Evolutionary conservation across 2,888 invertebrate genomes (phyloP).

Genomic region (Parasteatoda lunata): DNA sequence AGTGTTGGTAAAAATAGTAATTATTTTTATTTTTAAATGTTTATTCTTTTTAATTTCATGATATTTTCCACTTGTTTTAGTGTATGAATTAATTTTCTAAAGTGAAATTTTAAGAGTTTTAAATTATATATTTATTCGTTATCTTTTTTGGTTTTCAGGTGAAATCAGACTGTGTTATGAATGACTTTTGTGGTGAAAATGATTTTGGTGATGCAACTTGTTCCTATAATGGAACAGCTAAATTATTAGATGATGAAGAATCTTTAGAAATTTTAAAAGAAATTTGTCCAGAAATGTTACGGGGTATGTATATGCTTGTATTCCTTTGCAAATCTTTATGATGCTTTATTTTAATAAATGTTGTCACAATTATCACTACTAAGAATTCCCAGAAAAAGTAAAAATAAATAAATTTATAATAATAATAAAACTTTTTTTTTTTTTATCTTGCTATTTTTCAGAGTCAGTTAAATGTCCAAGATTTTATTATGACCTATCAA

Average conservation of each 20-base stretch:
- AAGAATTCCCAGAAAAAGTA: no score
- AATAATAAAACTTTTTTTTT: no score
- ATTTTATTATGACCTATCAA: no score
- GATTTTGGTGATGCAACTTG: conserved; percentile 67
- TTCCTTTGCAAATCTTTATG: no score
- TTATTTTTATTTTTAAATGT: background rate
- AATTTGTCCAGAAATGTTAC: conserved; percentile 67
- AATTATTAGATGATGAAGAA: conserved; percentile 60
- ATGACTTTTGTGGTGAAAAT: conserved; percentile 65
- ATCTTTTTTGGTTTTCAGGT: conserved; percentile 27
- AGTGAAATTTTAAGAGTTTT: background rate
- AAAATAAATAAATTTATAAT: no score
- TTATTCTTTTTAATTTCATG: background rate
- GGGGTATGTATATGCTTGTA: conserved; percentile 19
- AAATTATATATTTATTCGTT: background rate
- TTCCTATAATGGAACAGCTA: conserved; percentile 62
- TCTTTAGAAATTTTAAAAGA: conserved; percentile 58
- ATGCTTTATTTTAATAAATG: no score
- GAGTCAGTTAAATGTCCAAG: no score
- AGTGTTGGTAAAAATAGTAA: background rate
- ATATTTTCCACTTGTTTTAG: background rate
- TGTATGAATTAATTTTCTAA: background rate
- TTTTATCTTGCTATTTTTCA: no score
- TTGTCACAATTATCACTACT: no score
- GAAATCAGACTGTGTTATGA: conserved; percentile 64